Evolutionary conservation across 2,888 invertebrate genomes (phyloP).

Genomic region (Oxytorus armatus): DNA sequence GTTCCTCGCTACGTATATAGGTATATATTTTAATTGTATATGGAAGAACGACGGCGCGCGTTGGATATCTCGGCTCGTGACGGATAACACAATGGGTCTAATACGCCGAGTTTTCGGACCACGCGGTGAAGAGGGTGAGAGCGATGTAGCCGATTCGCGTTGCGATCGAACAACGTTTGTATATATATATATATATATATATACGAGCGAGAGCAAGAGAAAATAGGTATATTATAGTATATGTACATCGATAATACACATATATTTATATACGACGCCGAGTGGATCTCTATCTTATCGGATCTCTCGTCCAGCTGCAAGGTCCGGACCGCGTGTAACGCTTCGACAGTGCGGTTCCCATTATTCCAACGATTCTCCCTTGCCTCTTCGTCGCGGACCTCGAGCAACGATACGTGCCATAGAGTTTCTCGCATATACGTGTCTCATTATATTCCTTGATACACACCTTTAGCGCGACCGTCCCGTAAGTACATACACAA

Average conservation of each 20-base stretch:
- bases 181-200: no score
- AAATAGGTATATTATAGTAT: not conserved
- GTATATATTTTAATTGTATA: constrained; percentile 11
- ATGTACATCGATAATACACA: not conserved
- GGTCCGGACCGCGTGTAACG: constrained; percentile 72
- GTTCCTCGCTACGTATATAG: constrained; percentile 14
- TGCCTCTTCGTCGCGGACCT: constrained; percentile 39
- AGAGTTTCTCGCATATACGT: constrained; percentile 41
- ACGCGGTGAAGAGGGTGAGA: constrained; percentile 77
- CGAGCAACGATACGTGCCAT: constrained; percentile 34
- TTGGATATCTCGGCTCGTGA: constrained; percentile 80
- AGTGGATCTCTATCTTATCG: constrained; percentile 78
- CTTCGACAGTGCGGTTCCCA: constrained; percentile 79
- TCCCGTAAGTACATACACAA: not conserved
- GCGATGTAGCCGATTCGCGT: constrained; percentile 66
- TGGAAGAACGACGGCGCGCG: constrained; percentile 42
- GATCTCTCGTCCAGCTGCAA: constrained; percentile 73
- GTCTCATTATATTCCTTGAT: constrained; percentile 59
- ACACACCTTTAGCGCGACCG: constrained; percentile 49
- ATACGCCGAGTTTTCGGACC: constrained; percentile 74
- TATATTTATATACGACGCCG: constrained; percentile 62
- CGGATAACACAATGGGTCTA: constrained; percentile 83
- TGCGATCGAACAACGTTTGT: constrained; percentile 36
- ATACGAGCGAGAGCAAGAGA: constrained; percentile 36
- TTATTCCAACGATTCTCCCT: constrained; percentile 70